Conservation (phyloP, 1,140 invertebrate genomes). For the Apocrypta bakeri region DNA sequence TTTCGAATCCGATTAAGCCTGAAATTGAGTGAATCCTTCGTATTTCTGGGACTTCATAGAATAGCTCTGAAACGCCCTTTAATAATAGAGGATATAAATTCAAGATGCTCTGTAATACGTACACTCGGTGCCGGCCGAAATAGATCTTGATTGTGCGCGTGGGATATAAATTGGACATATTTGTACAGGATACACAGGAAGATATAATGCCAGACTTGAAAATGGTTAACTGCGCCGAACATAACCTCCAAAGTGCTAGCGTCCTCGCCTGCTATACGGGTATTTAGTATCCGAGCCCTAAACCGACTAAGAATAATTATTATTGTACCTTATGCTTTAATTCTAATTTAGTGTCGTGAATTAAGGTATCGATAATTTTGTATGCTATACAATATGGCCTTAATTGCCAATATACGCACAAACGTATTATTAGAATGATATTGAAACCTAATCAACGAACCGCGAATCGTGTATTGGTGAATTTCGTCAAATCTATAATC, state of each 20-base stretch:
- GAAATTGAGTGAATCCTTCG: too few species aligned
- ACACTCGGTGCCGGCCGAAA: neutral
- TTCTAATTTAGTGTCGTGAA: conserved; percentile 21
- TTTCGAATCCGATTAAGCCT: too few species aligned
- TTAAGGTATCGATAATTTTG: conserved; percentile 8
- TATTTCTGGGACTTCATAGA: neutral
- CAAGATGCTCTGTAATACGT: neutral
- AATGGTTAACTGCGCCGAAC: conserved; percentile 12
- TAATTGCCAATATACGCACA: neutral
- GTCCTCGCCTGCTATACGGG: neutral
- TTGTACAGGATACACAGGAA: neutral
- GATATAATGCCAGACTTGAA: conserved; percentile 28
- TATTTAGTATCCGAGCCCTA: neutral
- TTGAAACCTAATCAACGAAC: too few species aligned
- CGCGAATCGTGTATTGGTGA: too few species aligned
- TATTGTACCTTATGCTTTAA: neutral
- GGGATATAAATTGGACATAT: conserved; percentile 28
- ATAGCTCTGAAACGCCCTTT: neutral
- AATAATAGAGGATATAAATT: conserved; percentile 20
- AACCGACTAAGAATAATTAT: conserved; percentile 33
- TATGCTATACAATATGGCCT: neutral
- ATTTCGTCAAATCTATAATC: too few species aligned
- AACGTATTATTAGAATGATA: neutral
- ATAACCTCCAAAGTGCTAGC: conserved; percentile 26
- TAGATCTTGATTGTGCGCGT: conserved; percentile 18